phyloP scores from a whole-genome alignment of 2,113 vertebrate genomes.

The Podiceps cristatus region DNA sequence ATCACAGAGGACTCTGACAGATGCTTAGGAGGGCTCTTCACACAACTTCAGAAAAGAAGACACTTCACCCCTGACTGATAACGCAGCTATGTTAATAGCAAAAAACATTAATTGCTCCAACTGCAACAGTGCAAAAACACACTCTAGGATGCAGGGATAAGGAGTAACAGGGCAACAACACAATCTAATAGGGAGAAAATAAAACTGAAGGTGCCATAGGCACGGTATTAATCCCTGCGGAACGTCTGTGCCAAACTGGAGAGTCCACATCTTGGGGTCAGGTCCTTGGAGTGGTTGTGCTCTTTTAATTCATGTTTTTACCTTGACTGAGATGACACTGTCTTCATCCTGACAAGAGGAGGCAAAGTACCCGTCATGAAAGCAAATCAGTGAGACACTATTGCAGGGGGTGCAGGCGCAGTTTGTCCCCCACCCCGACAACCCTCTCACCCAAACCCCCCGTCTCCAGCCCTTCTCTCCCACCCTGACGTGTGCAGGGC shows the following conservation, averaged over 20 bases:
- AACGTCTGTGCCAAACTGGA: background rate
- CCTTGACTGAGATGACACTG: accelerated
- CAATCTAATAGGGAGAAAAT: background rate
- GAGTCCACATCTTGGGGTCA: background rate
- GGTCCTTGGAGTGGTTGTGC: background rate
- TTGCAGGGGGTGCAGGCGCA: accelerated
- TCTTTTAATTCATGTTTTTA: background rate
- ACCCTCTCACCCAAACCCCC: background rate
- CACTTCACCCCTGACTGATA: background rate
- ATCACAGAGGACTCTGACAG: background rate
- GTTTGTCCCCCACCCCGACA: background rate
- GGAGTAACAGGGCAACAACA: background rate
- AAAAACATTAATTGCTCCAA: background rate
- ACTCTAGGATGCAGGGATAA: background rate
- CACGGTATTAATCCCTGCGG: background rate
- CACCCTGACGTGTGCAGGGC: no score
- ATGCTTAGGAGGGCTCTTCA: background rate
- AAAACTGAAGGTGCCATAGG: background rate
- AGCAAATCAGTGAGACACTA: background rate
- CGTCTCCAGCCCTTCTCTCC: background rate
- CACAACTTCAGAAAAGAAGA: background rate
- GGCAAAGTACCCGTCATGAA: background rate
- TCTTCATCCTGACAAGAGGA: background rate
- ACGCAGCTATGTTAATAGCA: background rate
- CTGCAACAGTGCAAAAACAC: background rate